phyloP scores from a whole-genome alignment of 2,888 invertebrate species.

The Glomeris marginata region DNA sequence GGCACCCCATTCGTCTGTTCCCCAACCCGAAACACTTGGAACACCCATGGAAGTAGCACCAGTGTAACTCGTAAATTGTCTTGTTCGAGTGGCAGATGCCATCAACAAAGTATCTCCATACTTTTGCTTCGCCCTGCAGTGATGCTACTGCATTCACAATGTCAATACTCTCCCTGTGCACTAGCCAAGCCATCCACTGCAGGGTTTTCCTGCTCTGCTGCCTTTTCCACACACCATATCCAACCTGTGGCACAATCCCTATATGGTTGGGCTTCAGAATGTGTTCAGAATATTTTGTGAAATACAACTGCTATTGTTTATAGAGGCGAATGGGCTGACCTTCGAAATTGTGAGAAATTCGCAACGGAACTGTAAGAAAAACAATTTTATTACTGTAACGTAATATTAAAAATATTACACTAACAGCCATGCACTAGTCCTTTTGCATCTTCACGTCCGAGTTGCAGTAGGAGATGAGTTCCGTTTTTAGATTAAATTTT shows the following conservation, averaged over 20 bases:
- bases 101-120: constrained; percentile 16
- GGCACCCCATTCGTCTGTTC: neutral
- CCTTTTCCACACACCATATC: constrained; percentile 10
- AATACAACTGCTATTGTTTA: constrained; percentile 4
- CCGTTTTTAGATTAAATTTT: too few relatives aligned
- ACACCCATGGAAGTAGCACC: constrained; percentile 19
- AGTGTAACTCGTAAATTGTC: constrained; percentile 17
- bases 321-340: too few relatives aligned
- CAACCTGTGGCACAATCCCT: constrained; percentile 13
- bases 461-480: too few relatives aligned
- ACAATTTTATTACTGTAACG: too few relatives aligned
- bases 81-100: constrained; percentile 11
- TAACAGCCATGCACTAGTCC: too few relatives aligned
- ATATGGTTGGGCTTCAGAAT: constrained; percentile 13
- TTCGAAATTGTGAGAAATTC: too few relatives aligned
- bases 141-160: constrained; percentile 6
- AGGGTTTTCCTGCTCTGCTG: neutral
- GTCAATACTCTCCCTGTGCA: neutral
- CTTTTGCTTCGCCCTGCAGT: constrained; percentile 13
- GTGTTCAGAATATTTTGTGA: constrained; percentile 12
- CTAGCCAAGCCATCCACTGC: constrained; percentile 17
- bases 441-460: too few relatives aligned
- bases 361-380: too few relatives aligned
- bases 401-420: too few relatives aligned
- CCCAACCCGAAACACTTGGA: constrained; percentile 11